Evolutionary conservation across 1,140 invertebrate species (phyloP).

Genomic region (Formica selysi): DNA sequence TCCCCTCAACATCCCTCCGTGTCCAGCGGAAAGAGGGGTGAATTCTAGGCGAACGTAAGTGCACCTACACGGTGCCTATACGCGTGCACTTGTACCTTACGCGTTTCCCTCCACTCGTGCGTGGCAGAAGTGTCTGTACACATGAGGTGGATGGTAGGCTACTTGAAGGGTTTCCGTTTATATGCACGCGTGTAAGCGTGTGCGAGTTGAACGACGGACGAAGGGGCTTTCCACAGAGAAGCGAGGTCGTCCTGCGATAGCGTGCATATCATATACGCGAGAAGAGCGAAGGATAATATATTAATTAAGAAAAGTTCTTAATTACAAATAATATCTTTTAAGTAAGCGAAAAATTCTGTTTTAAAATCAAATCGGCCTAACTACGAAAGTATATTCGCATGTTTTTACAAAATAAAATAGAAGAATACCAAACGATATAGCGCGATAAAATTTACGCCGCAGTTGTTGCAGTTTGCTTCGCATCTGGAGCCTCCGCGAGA

Average conservation of each 20-base stretch:
- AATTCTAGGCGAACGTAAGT: conserved; percentile 78
- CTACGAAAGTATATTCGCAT: neutral
- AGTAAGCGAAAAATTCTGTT: too few species aligned
- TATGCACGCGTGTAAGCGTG: conserved; percentile 54
- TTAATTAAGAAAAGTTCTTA: conserved; percentile 32
- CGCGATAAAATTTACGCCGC: conserved; percentile 19
- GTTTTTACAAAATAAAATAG: neutral
- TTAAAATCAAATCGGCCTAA: neutral
- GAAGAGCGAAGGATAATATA: conserved; percentile 24
- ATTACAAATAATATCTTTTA: neutral
- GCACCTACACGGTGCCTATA: conserved; percentile 67
- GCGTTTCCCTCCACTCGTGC: conserved; percentile 77
- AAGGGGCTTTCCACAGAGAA: conserved; percentile 22
- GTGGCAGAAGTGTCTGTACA: conserved; percentile 67
- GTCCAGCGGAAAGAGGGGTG: conserved; percentile 75
- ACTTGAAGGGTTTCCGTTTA: conserved; percentile 84
- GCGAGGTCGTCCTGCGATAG: conserved; percentile 52
- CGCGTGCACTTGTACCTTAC: conserved; percentile 73
- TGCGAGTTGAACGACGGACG: conserved; percentile 25
- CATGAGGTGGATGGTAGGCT: conserved; percentile 76
- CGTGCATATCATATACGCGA: neutral
- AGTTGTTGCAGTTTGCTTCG: neutral
- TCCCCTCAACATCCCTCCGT: conserved; percentile 68
- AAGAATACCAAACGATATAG: conserved; percentile 8
- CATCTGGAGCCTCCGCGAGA: conserved; percentile 56